Evolutionary conservation across 2,888 invertebrate genomes (phyloP), one percentile per base, ranked within the genome.

Genomic region (Acronicta leporina): DNA sequence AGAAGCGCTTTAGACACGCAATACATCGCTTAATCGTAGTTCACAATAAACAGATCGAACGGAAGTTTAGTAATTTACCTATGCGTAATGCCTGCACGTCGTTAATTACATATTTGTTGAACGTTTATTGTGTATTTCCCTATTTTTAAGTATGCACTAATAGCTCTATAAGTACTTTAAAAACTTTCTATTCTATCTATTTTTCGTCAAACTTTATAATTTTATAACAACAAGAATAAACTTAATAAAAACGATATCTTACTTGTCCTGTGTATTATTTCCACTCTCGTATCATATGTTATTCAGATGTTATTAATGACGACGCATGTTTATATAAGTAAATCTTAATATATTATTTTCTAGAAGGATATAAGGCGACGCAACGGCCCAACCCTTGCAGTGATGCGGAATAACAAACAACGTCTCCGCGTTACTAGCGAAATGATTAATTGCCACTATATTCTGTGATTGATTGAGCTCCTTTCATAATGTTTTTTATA

Each of bases 371-470:
- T 65, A 67, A 72, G 77, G 72, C 59, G 66, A 69, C 46, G 54
- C 64, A 68, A 54, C 68, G 86, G 53, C 64, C 69, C 63, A 75
- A 87, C 90, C 91, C 89, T 88, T 87, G 71, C 70, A 63, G 69
- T 80, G 77, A 75, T 74, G 82, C 78, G 66, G 79, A 80, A 83
- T 83, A 85, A 81, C 73, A 80, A 83, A 82, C 78, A 81, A 73
- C 70, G 75, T 77, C 78, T 81, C 75, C 75, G 68, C 68, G 75
- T 77, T 82, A 75, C 87, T 85, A 85, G 78, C 79, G 71, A 75
- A 87, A 85, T 92, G 94, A 94, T 94, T 92, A 92, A 94, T 94
- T 91, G 85, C 87, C 74, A 67, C 84, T 75, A 73, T 78, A 68
- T 77, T 69, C 73, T 75, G 79, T 91, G 91, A 94, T 92, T 89